Conservation (phyloP, 2,888 invertebrate genomes). For the Horisme vitalbata region DNA sequence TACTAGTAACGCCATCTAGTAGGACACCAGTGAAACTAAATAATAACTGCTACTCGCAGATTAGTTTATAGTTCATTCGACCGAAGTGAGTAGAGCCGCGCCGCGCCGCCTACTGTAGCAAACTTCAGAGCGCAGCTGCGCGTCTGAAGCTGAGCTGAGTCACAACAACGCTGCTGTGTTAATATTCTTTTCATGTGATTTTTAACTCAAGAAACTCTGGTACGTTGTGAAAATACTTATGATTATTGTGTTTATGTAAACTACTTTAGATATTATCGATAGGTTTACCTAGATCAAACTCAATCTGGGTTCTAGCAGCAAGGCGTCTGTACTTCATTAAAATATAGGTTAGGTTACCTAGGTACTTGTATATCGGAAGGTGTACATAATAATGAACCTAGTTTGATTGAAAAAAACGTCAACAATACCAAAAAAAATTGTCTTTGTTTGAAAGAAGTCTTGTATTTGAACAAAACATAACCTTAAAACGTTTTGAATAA, state of each 20-base stretch:
- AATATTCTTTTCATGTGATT: conserved; percentile 40
- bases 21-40: conserved; percentile 10
- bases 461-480: no score
- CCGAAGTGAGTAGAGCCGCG: neutral
- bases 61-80: conserved; percentile 24
- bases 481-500: no score
- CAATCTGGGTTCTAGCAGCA: no score
- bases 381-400: no score
- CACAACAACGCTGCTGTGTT: conserved; percentile 46
- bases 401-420: no score
- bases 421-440: no score
- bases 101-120: conserved; percentile 42
- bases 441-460: no score
- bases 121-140: conserved; percentile 57
- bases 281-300: no score
- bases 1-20: conserved; percentile 62
- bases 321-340: conserved; percentile 49
- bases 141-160: conserved; percentile 71
- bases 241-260: conserved; percentile 24
- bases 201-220: conserved; percentile 37
- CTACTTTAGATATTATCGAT: neutral
- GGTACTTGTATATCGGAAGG: no score
- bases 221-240: conserved; percentile 43
- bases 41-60: neutral
- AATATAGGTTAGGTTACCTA: no score